These are phyloP conservation scores for Gallinago paraguaiae DNA, from an alignment of 2,113 vertebrate genomes.

Conservation along the genomic window DNA sequence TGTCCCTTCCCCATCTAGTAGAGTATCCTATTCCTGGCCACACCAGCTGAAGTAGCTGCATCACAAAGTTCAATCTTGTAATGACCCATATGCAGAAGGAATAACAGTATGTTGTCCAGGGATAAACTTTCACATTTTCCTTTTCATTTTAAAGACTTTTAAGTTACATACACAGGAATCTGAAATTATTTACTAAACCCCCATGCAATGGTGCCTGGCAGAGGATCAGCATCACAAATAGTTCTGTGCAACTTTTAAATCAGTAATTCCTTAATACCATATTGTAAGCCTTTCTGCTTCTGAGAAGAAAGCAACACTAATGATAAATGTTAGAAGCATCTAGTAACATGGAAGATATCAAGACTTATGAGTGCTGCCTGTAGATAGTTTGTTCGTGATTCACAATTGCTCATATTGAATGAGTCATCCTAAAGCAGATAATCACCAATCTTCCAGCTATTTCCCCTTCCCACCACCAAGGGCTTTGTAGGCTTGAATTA, in stretches of 20 bases:
- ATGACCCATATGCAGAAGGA: neutral
- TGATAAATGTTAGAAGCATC: neutral
- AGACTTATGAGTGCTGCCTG: neutral
- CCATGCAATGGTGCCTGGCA: neutral
- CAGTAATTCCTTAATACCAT: accelerated
- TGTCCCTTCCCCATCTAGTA: neutral
- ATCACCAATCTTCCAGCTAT: constrained; percentile 1
- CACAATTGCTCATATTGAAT: constrained; percentile 1
- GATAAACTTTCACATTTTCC: neutral
- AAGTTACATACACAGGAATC: neutral
- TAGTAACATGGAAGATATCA: neutral
- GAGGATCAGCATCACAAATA: neutral
- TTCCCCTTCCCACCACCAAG: constrained; percentile 2
- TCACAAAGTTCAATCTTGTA: neutral
- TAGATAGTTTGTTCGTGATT: constrained; percentile 12
- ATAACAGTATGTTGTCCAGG: neutral
- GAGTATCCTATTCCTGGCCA: neutral
- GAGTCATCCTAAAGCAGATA: constrained; percentile 33
- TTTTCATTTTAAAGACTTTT: neutral
- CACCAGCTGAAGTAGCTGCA: neutral
- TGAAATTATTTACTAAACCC: neutral
- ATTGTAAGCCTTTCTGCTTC: neutral
- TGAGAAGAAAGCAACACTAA: neutral
- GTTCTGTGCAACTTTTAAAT: neutral
- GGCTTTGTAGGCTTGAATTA: constrained; percentile 22